Conservation (phyloP, 2,113 vertebrate genomes). For the Alligator sinensis region DNA sequence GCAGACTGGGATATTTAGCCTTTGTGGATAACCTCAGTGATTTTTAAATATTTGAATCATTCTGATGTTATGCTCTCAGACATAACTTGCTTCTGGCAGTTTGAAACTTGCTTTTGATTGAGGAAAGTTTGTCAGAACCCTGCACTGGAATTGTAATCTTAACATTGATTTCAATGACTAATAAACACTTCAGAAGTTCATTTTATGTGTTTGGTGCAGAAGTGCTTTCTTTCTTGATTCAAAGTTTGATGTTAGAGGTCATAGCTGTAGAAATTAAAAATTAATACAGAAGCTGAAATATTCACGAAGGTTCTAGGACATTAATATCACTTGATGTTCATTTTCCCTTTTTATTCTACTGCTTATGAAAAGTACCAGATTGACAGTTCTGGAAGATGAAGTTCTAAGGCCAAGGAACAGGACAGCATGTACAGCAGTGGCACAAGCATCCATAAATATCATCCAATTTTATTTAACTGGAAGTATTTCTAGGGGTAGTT, state of each 20-base stretch:
- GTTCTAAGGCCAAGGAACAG: background rate
- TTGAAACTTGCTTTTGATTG: background rate
- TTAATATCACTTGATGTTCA: background rate
- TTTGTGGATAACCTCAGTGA: background rate
- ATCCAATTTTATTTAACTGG: background rate
- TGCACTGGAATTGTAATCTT: background rate
- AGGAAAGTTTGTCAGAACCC: background rate
- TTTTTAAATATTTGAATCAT: background rate
- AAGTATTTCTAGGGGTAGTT: background rate
- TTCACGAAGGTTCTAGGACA: background rate
- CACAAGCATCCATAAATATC: background rate
- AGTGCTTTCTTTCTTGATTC: background rate
- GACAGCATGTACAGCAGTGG: background rate
- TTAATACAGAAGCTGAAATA: background rate
- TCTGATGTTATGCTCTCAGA: background rate
- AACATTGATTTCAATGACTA: background rate
- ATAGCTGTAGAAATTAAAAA: background rate
- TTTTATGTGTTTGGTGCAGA: background rate
- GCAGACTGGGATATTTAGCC: background rate
- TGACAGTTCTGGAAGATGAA: background rate
- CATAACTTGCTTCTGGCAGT: background rate
- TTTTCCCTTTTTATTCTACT: background rate
- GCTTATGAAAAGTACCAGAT: background rate
- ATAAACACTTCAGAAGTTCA: background rate
- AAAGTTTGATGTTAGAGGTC: background rate